These are phyloP conservation scores for Dromaius novaehollandiae DNA, from an alignment of 2,113 vertebrate genomes.

Conservation along the genomic window DNA sequence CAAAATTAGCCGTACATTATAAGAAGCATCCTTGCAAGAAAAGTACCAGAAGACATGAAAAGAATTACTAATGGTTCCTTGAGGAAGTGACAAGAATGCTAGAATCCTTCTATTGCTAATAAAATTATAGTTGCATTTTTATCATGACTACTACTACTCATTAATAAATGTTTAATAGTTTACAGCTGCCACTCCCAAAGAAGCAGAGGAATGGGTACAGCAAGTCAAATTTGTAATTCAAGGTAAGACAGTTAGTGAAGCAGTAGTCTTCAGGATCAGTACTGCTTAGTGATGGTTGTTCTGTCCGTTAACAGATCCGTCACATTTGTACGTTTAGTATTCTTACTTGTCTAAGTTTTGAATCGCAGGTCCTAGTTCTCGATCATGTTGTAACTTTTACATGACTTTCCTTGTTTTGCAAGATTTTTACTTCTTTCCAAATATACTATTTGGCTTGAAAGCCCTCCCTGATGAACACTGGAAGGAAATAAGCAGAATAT, in stretches of 20 bases:
- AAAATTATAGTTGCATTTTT: constrained; percentile 51
- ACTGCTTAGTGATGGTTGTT: not conserved
- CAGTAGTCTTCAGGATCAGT: not conserved
- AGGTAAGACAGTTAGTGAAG: constrained; percentile 79
- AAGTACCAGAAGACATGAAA: constrained; percentile 82
- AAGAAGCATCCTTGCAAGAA: constrained; percentile 88
- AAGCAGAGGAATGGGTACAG: constrained; percentile 95
- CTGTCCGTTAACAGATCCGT: not conserved
- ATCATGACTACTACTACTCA: constrained; percentile 40
- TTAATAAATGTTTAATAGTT: constrained; percentile 81
- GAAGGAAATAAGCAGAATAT: not conserved
- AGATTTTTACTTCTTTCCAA: not conserved
- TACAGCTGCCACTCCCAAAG: constrained; percentile 88
- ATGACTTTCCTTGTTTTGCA: not conserved
- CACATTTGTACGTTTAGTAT: not conserved
- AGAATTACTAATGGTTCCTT: constrained; percentile 82
- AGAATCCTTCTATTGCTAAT: constrained; percentile 37
- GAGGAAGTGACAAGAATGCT: constrained; percentile 73
- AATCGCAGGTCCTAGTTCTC: not conserved
- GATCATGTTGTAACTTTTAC: not conserved
- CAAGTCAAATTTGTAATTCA: constrained; percentile 89
- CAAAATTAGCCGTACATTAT: constrained; percentile 88
- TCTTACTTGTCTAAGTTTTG: not conserved
- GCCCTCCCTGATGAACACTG: not conserved
- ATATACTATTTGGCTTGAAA: not conserved